Evolutionary conservation across 2,888 invertebrate species (phyloP).

Genomic region (Prosopocoilus inquinatus): DNA sequence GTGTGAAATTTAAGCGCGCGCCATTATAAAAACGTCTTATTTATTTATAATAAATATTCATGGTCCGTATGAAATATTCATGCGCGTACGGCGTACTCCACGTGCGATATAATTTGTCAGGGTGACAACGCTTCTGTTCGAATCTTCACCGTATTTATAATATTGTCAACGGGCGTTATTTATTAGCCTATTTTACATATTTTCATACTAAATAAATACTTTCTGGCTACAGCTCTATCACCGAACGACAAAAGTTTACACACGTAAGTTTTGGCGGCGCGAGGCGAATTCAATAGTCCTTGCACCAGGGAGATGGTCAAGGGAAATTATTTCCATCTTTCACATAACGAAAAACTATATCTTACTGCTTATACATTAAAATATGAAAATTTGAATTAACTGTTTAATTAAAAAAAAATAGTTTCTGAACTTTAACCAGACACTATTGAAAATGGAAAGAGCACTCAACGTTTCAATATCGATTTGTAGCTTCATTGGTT

Average conservation of each 20-base stretch:
- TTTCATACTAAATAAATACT: slow-evolving; percentile 28
- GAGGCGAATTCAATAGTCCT: too few species aligned
- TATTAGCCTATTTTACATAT: slow-evolving; percentile 40
- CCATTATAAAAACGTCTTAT: slow-evolving; percentile 21
- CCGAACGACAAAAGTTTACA: slow-evolving; percentile 3
- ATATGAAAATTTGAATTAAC: too few species aligned
- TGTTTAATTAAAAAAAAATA: too few species aligned
- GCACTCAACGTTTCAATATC: too few species aligned
- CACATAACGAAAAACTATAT: too few species aligned
- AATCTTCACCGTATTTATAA: slow-evolving; percentile 39
- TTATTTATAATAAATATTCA: slow-evolving; percentile 24
- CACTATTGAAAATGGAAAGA: too few species aligned
- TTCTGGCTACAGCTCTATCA: slow-evolving; percentile 23
- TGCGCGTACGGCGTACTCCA: slow-evolving; percentile 1
- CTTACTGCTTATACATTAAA: too few species aligned
- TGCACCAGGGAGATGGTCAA: too few species aligned
- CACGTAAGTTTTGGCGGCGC: not conserved
- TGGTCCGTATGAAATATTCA: slow-evolving; percentile 19
- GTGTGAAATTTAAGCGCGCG: slow-evolving; percentile 1
- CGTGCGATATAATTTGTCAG: slow-evolving; percentile 47
- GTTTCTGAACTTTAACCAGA: too few species aligned
- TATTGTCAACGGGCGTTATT: slow-evolving; percentile 42
- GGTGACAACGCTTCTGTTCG: slow-evolving; percentile 49
- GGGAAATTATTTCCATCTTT: too few species aligned
- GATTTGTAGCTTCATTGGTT: too few species aligned